Evolutionary conservation across 1,140 invertebrate genomes (phyloP).

Genomic region (Leptinotarsa defecta): DNA sequence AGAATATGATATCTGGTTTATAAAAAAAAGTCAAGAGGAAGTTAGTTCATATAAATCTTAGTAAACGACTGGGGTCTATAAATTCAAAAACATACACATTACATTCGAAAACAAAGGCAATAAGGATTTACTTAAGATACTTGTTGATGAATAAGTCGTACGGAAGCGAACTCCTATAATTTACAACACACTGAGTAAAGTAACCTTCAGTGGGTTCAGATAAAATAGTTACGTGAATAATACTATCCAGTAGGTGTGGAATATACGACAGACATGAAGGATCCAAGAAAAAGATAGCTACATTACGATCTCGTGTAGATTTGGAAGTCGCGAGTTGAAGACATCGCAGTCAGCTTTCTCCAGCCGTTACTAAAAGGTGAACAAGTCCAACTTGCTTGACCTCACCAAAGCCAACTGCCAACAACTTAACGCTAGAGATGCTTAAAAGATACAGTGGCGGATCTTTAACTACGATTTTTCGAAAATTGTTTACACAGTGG

Average conservation of each 20-base stretch:
- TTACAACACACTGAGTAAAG: neutral
- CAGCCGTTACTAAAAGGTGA: conserved; percentile 40
- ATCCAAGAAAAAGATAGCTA: conserved; percentile 22
- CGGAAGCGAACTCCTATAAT: no score
- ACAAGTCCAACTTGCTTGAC: conserved; percentile 43
- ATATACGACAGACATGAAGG: conserved; percentile 32
- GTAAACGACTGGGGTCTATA: no score
- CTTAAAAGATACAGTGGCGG: conserved; percentile 21
- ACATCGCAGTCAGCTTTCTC: conserved; percentile 41
- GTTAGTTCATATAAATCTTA: no score
- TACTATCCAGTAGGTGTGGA: neutral
- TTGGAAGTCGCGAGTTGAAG: conserved; percentile 39
- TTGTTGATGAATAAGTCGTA: no score
- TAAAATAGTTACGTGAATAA: neutral
- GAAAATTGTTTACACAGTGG: neutral
- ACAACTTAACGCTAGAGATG: conserved; percentile 16
- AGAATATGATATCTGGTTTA: no score
- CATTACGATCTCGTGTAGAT: conserved; percentile 31
- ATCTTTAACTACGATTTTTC: conserved; percentile 9
- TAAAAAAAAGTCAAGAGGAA: no score
- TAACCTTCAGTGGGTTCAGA: neutral
- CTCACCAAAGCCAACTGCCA: conserved; percentile 35
- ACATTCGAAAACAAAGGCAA: no score
- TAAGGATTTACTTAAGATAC: no score
- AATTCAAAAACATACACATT: no score